Conservation (phyloP, 2,888 invertebrate genomes). For the Yponomeuta sedellus region DNA sequence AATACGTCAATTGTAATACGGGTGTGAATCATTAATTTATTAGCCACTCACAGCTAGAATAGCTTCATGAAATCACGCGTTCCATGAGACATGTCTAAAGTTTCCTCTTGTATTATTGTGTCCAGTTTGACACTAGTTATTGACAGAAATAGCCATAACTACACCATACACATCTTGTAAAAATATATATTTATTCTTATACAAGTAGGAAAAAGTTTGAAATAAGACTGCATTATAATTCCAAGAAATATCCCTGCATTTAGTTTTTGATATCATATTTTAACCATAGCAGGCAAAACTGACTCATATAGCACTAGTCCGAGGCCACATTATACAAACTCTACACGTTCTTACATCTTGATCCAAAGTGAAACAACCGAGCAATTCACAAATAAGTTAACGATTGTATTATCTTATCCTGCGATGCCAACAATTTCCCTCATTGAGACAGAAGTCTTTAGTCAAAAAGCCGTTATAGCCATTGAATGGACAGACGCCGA, state of each 20-base stretch:
- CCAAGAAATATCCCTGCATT: too few relatives aligned
- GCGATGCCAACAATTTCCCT: not conserved
- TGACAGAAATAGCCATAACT: too few relatives aligned
- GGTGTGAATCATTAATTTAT: conserved; percentile 3
- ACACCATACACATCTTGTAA: too few relatives aligned
- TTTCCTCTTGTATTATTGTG: not conserved
- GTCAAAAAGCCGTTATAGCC: not conserved
- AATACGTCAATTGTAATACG: not conserved
- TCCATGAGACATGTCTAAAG: not conserved
- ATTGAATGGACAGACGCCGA: not conserved
- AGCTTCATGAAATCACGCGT: not conserved
- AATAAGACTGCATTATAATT: too few relatives aligned
- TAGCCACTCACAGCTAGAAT: not conserved
- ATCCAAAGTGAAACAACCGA: not conserved
- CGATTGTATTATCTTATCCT: not conserved
- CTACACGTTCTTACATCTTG: not conserved
- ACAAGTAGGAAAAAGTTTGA: too few relatives aligned
- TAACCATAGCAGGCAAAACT: not conserved
- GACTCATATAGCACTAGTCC: not conserved
- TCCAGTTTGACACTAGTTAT: not conserved
- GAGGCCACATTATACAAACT: not conserved
- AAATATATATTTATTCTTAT: too few relatives aligned
- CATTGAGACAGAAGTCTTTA: not conserved
- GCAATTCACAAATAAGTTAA: not conserved
- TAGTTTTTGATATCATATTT: not conserved